A percentile compares a stretch with the other conserved stretches of the same genome.
phyloP scores from a whole-genome alignment of 2,113 vertebrate species.

The Chascanopsetta lugubris region DNA sequence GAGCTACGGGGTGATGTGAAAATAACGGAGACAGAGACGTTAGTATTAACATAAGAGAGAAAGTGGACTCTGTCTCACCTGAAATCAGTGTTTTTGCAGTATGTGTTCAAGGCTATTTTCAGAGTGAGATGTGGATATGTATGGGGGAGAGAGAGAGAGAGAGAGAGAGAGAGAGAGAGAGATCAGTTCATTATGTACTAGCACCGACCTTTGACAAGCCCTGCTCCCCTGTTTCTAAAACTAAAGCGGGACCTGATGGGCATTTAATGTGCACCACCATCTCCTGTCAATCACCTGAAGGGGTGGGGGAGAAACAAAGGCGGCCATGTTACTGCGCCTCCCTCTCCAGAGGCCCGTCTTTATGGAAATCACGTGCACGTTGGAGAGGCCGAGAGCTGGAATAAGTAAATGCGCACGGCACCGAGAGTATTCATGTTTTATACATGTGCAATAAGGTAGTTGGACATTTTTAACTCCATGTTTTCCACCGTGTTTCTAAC shows the following conservation, averaged over 20 bases:
- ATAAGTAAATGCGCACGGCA: slow-evolving; percentile 11
- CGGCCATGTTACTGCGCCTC: slow-evolving; percentile 70
- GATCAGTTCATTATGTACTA: slow-evolving; percentile 75
- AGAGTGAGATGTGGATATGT: no score
- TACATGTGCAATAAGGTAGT: neutral
- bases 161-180: slow-evolving; percentile 12
- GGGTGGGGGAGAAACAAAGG: slow-evolving; percentile 75
- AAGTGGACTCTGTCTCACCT: slow-evolving; percentile 4
- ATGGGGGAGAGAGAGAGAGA: no score
- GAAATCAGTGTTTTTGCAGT: no score
- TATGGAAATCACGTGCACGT: slow-evolving; percentile 74
- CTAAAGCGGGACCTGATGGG: slow-evolving; percentile 77
- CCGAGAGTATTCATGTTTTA: neutral
- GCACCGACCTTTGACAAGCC: slow-evolving; percentile 73
- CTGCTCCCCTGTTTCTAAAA: slow-evolving; percentile 66
- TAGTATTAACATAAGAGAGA: no score
- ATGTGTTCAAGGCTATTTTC: no score
- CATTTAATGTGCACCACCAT: slow-evolving; percentile 79
- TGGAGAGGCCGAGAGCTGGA: slow-evolving; percentile 18
- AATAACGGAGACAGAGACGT: no score
- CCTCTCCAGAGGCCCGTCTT: slow-evolving; percentile 69
- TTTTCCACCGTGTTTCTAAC: neutral
- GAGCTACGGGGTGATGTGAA: no score
- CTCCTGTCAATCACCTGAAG: slow-evolving; percentile 81
- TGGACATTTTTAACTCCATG: neutral